Conservation (phyloP, 2,888 invertebrate genomes). For the Autographa gamma region DNA sequence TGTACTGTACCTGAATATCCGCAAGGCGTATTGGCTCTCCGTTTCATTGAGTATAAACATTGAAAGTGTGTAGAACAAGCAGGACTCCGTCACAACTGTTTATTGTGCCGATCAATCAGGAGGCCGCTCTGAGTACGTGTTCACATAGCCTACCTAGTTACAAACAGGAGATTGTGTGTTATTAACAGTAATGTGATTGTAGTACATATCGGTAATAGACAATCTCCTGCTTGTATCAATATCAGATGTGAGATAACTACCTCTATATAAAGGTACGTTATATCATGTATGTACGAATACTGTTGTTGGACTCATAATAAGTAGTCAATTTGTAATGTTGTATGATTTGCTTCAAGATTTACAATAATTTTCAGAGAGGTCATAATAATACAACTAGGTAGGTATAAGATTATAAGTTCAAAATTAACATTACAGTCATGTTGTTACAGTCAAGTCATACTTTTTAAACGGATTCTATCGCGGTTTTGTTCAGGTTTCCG, state of each 20-base stretch:
- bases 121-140: background rate
- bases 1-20: background rate
- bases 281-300: background rate
- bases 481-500: no score
- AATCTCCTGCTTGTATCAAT: background rate
- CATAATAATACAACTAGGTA: no score
- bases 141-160: no score
- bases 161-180: background rate
- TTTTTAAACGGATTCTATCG: no score
- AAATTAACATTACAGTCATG: background rate
- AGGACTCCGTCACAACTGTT: background rate
- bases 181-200: background rate
- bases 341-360: no score
- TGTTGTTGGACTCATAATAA: no score
- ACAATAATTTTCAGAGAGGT: no score
- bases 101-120: background rate
- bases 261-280: no score
- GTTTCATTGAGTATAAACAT: conserved; percentile 1
- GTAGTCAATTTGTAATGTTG: no score
- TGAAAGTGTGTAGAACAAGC: background rate
- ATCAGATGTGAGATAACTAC: background rate
- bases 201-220: background rate
- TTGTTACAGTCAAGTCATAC: no score
- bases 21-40: background rate
- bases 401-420: no score